Evolutionary conservation across 2,888 invertebrate genomes (phyloP).

Genomic region (Rotaria macrura): DNA sequence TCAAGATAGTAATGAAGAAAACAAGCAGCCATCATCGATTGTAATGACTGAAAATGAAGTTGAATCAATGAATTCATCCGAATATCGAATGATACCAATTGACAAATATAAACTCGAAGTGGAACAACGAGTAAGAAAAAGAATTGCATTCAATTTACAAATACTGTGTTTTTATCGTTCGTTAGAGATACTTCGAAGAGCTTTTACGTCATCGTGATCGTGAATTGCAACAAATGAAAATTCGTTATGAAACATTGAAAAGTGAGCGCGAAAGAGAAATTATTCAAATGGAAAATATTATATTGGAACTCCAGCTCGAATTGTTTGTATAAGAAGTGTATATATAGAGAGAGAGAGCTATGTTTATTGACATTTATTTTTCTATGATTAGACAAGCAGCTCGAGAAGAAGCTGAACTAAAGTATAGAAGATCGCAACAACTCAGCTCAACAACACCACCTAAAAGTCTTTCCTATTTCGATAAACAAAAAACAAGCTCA

Average conservation of each 20-base stretch:
- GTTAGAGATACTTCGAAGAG: constrained; percentile 14
- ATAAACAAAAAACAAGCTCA: not conserved
- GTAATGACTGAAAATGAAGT: not conserved
- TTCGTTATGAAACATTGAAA: not conserved
- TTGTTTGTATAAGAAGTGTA: not conserved
- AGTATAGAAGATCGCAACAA: not conserved
- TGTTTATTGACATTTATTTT: not conserved
- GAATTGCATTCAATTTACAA: too few species aligned
- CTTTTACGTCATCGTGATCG: not conserved
- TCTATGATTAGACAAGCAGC: not conserved
- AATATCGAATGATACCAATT: not conserved
- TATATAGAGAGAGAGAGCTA: too few species aligned
- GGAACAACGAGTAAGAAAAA: not conserved
- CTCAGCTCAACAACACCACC: not conserved
- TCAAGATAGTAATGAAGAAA: not conserved
- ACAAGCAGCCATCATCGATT: not conserved
- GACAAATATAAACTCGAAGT: constrained; percentile 2
- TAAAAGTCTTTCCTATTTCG: not conserved
- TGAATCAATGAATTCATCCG: not conserved
- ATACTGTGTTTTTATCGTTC: not conserved
- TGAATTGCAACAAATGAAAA: not conserved
- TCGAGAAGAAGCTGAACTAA: not conserved
- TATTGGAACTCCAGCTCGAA: constrained; percentile 6
- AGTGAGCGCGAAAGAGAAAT: not conserved
- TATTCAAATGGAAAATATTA: constrained; percentile 4